Percentiles rank a stretch among this genome's conserved stretches.
Evolutionary conservation across 2,888 invertebrate species (phyloP).

Genomic region (Carterocephalus palaemon): DNA sequence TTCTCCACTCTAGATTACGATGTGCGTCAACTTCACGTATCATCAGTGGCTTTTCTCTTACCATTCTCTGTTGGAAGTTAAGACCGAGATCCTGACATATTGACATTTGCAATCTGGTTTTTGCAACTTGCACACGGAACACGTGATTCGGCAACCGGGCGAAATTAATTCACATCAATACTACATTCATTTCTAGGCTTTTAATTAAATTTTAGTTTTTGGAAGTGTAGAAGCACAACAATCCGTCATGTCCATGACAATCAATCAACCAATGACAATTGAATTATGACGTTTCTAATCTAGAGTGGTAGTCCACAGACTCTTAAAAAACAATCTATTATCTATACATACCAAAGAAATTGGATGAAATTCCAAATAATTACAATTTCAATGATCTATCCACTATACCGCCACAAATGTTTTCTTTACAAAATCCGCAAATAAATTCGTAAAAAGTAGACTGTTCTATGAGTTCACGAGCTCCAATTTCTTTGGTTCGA

Average conservation of each 20-base stretch:
- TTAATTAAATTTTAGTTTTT: conserved; percentile 54
- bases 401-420: too few species aligned
- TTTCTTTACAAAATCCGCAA: too few species aligned
- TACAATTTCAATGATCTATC: too few species aligned
- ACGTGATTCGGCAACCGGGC: conserved; percentile 44
- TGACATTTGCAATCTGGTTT: conserved; percentile 78
- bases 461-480: too few species aligned
- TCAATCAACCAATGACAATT: conserved; percentile 37
- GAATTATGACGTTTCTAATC: conserved; percentile 24
- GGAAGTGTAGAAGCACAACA: conserved; percentile 55
- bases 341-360: too few species aligned
- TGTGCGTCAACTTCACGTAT: not conserved
- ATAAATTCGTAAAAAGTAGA: too few species aligned
- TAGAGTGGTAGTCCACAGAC: conserved; percentile 13
- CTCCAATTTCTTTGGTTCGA: too few species aligned
- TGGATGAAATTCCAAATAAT: too few species aligned
- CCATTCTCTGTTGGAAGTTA: conserved; percentile 80
- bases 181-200: conserved; percentile 48
- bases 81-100: conserved; percentile 79
- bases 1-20: not conserved
- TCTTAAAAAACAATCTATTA: too few species aligned
- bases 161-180: conserved; percentile 42
- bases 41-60: conserved; percentile 41
- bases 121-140: conserved; percentile 54
- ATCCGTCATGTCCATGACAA: conserved; percentile 42